phyloP scores from a whole-genome alignment of 35 echinoderm and acorn worm species.

The Amphiura filiformis region DNA sequence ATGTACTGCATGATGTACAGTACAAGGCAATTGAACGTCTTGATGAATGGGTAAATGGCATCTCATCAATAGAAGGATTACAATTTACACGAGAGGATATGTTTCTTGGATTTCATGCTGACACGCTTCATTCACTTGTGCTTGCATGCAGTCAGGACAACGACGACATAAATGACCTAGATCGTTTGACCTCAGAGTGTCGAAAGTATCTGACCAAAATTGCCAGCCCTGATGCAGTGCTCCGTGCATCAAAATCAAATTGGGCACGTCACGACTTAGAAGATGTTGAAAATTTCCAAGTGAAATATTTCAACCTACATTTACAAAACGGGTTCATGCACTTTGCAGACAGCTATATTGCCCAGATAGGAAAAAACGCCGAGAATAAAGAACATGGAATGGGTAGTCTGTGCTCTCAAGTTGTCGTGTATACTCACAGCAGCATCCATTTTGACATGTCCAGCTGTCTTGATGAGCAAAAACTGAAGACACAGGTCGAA shows the following conservation, averaged over 20 bases:
- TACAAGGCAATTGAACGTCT: background rate
- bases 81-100: constrained; percentile 26
- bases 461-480: background rate
- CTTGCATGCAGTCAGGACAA: background rate
- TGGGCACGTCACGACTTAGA: background rate
- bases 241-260: constrained; percentile 30
- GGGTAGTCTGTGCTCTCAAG: background rate
- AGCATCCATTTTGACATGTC: constrained; percentile 24
- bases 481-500: background rate
- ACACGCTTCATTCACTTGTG: constrained; percentile 33
- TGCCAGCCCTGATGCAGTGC: constrained; percentile 22
- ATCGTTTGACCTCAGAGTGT: background rate
- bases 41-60: constrained; percentile 21
- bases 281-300: constrained; percentile 8
- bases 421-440: constrained; percentile 21
- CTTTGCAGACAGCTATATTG: background rate
- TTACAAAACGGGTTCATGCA: constrained; percentile 3
- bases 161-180: background rate
- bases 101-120: constrained; percentile 26
- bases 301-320: constrained; percentile 3
- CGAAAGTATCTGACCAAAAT: constrained; percentile 12
- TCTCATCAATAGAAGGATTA: background rate
- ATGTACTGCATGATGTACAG: background rate
- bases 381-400: background rate
- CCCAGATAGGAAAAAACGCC: background rate